Percentiles rank a stretch among this genome's conserved stretches.
These are phyloP conservation scores for Lethrus apterus DNA, from an alignment of 1,140 invertebrate genomes.

Conservation along the genomic window DNA sequence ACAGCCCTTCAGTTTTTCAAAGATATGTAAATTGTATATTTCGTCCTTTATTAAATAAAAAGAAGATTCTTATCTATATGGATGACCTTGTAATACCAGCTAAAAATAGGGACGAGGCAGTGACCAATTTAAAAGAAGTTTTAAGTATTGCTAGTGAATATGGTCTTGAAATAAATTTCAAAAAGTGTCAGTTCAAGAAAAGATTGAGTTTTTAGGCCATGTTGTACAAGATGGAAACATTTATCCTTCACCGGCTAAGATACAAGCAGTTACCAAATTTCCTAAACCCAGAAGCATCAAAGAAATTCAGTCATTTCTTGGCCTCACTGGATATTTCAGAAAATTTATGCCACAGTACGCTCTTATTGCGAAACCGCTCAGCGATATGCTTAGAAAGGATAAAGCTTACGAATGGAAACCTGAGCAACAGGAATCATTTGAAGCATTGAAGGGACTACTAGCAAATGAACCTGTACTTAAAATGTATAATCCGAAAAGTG, in stretches of 20 bases:
- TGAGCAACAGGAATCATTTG: constrained; percentile 14
- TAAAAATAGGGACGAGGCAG: background rate
- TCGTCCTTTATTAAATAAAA: background rate
- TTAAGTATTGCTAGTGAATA: background rate
- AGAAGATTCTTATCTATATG: background rate
- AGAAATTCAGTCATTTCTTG: no score
- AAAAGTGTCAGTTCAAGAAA: constrained; percentile 10
- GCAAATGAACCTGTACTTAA: constrained; percentile 23
- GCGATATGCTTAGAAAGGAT: constrained; percentile 30
- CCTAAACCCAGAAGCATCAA: no score
- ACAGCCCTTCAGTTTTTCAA: constrained; percentile 8
- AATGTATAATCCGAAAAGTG: constrained; percentile 20
- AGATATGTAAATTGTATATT: constrained; percentile 1
- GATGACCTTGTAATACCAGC: constrained; percentile 7
- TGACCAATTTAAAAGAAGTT: background rate
- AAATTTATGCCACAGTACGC: no score
- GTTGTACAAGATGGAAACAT: constrained; percentile 4
- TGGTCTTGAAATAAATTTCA: constrained; percentile 1
- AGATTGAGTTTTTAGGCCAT: constrained; percentile 24
- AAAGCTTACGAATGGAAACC: constrained; percentile 15
- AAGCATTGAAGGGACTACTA: constrained; percentile 18
- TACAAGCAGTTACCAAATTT: no score
- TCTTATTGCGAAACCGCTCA: constrained; percentile 31
- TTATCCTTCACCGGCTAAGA: no score
- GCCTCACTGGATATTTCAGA: no score